A percentile compares a stretch with the other conserved stretches of the same genome.
Conservation (phyloP, 2,888 invertebrate genomes). For the Chloroclysta siterata region DNA sequence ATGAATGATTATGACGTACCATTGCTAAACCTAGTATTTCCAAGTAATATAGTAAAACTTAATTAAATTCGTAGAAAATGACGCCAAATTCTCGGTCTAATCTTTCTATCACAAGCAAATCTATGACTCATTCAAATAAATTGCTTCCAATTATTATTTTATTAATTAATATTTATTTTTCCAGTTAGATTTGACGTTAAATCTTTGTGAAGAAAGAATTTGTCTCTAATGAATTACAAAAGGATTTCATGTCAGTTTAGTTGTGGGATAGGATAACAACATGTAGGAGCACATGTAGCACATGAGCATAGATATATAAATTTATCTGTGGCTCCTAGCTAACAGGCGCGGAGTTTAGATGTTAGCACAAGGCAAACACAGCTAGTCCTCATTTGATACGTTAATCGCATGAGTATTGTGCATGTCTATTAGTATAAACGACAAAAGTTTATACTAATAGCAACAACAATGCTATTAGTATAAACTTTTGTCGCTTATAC, state of each 20-base stretch:
- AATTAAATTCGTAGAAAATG: conserved; percentile 17
- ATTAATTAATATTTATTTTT: too few species aligned
- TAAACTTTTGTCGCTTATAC: conserved; percentile 8
- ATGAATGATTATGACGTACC: conserved; percentile 24
- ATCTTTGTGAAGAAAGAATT: too few species aligned
- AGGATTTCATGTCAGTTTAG: too few species aligned
- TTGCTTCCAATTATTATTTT: too few species aligned
- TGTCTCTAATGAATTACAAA: too few species aligned
- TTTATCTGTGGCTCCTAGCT: neutral
- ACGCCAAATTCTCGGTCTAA: neutral
- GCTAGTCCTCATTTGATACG: conserved; percentile 17
- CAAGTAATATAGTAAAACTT: conserved; percentile 15
- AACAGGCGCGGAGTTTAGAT: neutral
- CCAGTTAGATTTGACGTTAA: too few species aligned
- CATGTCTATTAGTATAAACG: conserved; percentile 23
- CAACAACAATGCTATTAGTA: conserved; percentile 11
- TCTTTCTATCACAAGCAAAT: neutral
- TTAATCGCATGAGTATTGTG: conserved; percentile 21
- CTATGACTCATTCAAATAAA: too few species aligned
- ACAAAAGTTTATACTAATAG: neutral
- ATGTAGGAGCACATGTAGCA: too few species aligned
- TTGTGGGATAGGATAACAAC: too few species aligned
- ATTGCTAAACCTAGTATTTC: conserved; percentile 12
- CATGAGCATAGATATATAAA: neutral
- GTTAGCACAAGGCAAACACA: conserved; percentile 13